phyloP scores from a whole-genome alignment of 2,113 vertebrate genomes.

The Tragulus kanchil region DNA sequence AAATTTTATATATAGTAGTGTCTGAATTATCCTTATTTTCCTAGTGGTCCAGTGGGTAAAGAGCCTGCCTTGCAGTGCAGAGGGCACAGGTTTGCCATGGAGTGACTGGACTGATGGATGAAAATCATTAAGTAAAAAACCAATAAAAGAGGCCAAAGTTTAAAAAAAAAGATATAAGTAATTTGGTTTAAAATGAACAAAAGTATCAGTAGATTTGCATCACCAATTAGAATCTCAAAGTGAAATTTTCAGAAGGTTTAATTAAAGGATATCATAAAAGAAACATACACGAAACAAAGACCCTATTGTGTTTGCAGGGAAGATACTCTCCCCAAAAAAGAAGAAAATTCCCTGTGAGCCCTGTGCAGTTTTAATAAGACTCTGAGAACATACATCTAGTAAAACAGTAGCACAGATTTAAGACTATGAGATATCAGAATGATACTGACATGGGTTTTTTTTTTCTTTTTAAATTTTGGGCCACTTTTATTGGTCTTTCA shows the following conservation, averaged over 20 bases:
- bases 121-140: too few relatives aligned
- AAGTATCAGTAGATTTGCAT: not conserved
- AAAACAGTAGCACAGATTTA: not conserved
- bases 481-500: too few relatives aligned
- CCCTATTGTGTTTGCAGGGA: not conserved
- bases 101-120: too few relatives aligned
- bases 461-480: too few relatives aligned
- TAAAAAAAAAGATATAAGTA: constrained; percentile 22
- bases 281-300: not conserved
- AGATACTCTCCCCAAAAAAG: not conserved
- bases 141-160: too few relatives aligned
- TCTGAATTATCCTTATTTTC: not conserved
- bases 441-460: not conserved
- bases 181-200: not conserved
- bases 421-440: not conserved
- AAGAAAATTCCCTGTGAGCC: constrained; percentile 14
- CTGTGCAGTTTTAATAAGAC: not conserved
- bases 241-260: constrained; percentile 10
- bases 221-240: constrained; percentile 1
- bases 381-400: not conserved
- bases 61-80: too few relatives aligned
- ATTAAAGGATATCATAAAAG: constrained; percentile 9
- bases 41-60: too few relatives aligned
- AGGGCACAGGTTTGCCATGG: too few relatives aligned
- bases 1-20: not conserved